phyloP scores from a whole-genome alignment of 2,113 vertebrate genomes.

The Dasyornis broadbenti region DNA sequence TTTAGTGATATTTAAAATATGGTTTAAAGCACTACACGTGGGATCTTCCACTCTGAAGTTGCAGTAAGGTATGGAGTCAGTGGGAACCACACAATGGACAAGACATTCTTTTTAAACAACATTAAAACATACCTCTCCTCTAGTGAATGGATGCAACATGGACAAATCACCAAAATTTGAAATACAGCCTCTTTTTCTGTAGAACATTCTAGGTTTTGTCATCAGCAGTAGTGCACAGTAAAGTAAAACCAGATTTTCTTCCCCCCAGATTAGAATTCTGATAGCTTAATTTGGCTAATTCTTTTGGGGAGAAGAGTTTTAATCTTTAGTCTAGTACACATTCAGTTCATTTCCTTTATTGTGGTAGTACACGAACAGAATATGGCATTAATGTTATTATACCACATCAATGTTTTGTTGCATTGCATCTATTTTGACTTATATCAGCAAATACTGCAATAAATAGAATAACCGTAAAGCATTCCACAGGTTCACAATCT shows the following conservation, averaged over 20 bases:
- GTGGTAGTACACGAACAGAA: background rate
- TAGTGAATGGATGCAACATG: background rate
- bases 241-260: background rate
- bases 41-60: background rate
- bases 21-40: background rate
- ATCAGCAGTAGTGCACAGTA: background rate
- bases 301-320: background rate
- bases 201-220: background rate
- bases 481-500: background rate
- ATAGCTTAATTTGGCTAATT: background rate
- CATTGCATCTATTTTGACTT: background rate
- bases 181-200: background rate
- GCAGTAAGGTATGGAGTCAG: background rate
- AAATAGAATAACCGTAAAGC: background rate
- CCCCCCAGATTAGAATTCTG: background rate
- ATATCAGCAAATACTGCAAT: background rate
- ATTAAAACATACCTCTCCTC: rapidly evolving
- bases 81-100: rapidly evolving
- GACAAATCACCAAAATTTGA: background rate
- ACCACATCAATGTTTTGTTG: background rate
- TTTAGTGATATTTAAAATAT: background rate
- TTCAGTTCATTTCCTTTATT: background rate
- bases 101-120: background rate
- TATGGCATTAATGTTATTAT: background rate
- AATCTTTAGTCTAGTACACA: background rate